Evolutionary conservation across 2,888 invertebrate species (phyloP), one percentile per base, ranked within the genome.

Genomic region (Drosophila histrio): DNA sequence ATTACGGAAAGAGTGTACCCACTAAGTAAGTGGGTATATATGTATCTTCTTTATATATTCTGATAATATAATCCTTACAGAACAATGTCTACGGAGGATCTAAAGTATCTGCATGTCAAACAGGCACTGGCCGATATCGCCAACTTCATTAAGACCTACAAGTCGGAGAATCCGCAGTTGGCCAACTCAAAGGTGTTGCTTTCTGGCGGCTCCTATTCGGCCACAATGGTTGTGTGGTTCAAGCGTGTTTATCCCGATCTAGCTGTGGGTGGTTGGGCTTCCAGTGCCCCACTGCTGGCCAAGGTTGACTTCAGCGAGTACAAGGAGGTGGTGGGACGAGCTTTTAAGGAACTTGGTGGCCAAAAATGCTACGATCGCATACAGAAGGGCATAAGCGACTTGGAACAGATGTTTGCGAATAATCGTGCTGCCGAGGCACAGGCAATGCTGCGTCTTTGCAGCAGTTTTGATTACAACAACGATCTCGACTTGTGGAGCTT

Each of bases 1-100:
- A 94, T 90, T 97, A 97, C 87, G 97, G 97, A 1, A 73, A 93
- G 44, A 96, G 95, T 74, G 92, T 93, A 66, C 96, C 96, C 0
- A 94, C 94, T 7, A 72, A 80, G 96, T 96, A 91, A 93, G 93
- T 52, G 7, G 0, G 4, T n/a, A n/a, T n/a, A 0, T 5, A 22
- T 1, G 2, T n/a, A 9, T 0, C 19, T 1, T 11, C 1, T 2
- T 1, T 5, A 9, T n/a, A 6, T 2, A 19, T 26, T 0, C 2
- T 3, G 3, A 24, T 13, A n/a, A 6, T 3, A 30, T n/a, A 38
- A 15, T 44, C 0, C 7, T 21, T 6, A 21, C 24, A 94, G 94
- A 0, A 90, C 93, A 44, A 92, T 94, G 78, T 93, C 93, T 1
- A 86, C 93, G 0, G 93, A 93, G 46, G 94, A 93, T 78, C 89